phyloP scores from a whole-genome alignment of 2,888 invertebrate genomes.

The Drosophila hamatofila region DNA sequence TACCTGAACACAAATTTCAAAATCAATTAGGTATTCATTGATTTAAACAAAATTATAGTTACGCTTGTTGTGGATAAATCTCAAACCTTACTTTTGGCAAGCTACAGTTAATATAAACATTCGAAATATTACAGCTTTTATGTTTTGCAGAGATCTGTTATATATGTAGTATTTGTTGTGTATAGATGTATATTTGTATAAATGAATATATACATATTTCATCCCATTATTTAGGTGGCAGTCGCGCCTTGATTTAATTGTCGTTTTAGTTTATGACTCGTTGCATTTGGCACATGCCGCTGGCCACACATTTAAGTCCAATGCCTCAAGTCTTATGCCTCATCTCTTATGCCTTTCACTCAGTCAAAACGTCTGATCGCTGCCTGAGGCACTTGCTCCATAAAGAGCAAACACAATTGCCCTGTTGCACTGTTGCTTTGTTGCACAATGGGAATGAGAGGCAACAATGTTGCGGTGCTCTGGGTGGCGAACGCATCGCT shows the following conservation, averaged over 20 bases:
- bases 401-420: constrained; percentile 17
- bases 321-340: constrained; percentile 21
- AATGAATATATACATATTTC: neutral
- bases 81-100: too few relatives aligned
- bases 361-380: constrained; percentile 14
- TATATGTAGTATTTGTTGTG: too few relatives aligned
- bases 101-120: too few relatives aligned
- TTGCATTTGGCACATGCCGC: constrained; percentile 63
- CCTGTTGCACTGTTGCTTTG: neutral
- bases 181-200: neutral
- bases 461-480: constrained; percentile 63
- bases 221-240: neutral
- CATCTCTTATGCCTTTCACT: constrained; percentile 41
- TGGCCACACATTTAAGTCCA: neutral
- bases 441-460: neutral
- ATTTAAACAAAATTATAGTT: too few relatives aligned
- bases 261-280: constrained; percentile 75
- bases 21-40: too few relatives aligned
- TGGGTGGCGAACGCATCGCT: constrained; percentile 55
- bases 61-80: too few relatives aligned
- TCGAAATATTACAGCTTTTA: too few relatives aligned
- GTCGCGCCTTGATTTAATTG: constrained; percentile 70
- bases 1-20: too few relatives aligned
- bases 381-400: constrained; percentile 39
- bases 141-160: too few relatives aligned